These are phyloP conservation scores for Steromphala cineraria DNA, from an alignment of 2,888 invertebrate genomes.

Conservation along the genomic window DNA sequence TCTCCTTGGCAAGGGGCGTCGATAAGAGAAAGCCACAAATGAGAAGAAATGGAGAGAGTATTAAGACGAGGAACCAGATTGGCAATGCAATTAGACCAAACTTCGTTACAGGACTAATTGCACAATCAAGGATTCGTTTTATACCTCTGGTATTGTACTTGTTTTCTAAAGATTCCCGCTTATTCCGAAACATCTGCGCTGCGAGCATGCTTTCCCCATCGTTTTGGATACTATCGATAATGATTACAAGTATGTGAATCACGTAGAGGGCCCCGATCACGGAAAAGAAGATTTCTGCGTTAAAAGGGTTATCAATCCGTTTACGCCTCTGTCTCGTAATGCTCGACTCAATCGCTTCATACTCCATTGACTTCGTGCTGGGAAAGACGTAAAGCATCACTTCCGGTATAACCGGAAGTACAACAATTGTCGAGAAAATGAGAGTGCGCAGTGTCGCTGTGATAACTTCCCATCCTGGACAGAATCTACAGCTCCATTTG, in stretches of 20 bases:
- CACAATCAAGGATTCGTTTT: background rate
- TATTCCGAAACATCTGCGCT: constrained; percentile 21
- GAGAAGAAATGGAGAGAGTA: background rate
- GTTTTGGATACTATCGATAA: constrained; percentile 30
- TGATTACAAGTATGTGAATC: constrained; percentile 23
- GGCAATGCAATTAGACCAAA: constrained; percentile 26
- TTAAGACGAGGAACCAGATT: constrained; percentile 8
- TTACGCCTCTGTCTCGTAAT: too few relatives aligned
- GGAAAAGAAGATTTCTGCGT: constrained; percentile 20
- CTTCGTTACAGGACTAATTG: constrained; percentile 16
- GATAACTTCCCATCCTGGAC: constrained; percentile 30
- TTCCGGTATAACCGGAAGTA: constrained; percentile 28
- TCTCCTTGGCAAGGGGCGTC: constrained; percentile 22
- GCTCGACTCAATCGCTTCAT: too few relatives aligned
- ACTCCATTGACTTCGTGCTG: too few relatives aligned
- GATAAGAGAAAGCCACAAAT: constrained; percentile 14
- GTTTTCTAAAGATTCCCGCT: background rate
- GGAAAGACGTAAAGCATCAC: constrained; percentile 22
- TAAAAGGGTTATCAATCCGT: background rate
- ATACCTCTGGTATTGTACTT: background rate
- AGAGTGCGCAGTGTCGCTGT: constrained; percentile 24
- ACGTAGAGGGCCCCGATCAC: constrained; percentile 26
- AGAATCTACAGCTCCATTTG: constrained; percentile 10
- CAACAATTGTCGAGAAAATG: constrained; percentile 23
- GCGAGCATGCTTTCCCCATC: constrained; percentile 23